Percentiles rank a stretch among this genome's conserved stretches.
Evolutionary conservation across 2,888 invertebrate genomes (phyloP).

Genomic region (Petrolisthes cinctipes): DNA sequence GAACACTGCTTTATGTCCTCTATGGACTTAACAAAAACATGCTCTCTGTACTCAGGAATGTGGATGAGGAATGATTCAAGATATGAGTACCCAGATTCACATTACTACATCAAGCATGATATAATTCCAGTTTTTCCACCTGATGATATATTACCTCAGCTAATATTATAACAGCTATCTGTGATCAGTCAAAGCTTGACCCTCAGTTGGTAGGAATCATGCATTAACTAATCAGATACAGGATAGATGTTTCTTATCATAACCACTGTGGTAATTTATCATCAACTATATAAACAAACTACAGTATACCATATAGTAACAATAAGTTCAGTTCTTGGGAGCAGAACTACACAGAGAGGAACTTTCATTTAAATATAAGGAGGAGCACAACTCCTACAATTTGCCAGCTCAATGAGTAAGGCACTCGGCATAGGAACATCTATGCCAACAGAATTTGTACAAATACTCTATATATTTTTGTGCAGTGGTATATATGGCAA

Average conservation of each 20-base stretch:
- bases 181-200: too few species aligned
- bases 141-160: not conserved
- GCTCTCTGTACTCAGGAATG: slow-evolving; percentile 38
- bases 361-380: slow-evolving; percentile 43
- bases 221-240: too few species aligned
- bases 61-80: slow-evolving; percentile 40
- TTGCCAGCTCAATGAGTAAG: slow-evolving; percentile 29
- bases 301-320: not conserved
- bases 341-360: slow-evolving; percentile 44
- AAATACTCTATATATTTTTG: not conserved
- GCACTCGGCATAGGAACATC: slow-evolving; percentile 29
- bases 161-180: not conserved
- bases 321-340: slow-evolving; percentile 19
- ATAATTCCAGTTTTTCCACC: not conserved
- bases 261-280: too few species aligned
- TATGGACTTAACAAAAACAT: not conserved
- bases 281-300: too few species aligned
- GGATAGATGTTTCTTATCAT: too few species aligned
- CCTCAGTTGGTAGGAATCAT: too few species aligned
- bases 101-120: not conserved
- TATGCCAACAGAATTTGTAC: slow-evolving; percentile 27
- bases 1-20: not conserved
- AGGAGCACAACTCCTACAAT: slow-evolving; percentile 43
- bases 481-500: too few species aligned
- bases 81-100: not conserved